These are phyloP conservation scores for Nematolebias whitei DNA, from an alignment of 2,113 vertebrate species.

Conservation along the genomic window DNA sequence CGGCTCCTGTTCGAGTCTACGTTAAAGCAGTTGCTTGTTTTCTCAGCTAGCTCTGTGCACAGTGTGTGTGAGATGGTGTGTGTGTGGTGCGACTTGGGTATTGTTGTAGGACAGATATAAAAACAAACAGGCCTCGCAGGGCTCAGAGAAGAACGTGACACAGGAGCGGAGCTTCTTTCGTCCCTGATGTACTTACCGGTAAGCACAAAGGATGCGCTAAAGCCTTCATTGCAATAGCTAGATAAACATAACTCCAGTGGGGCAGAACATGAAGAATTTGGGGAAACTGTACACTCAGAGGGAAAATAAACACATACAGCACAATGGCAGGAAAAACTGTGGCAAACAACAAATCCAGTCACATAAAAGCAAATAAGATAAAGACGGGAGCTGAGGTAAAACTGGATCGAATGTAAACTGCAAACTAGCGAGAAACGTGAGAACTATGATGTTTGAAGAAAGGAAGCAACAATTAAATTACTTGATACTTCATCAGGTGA, in stretches of 20 bases:
- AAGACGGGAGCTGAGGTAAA: slow-evolving; percentile 2
- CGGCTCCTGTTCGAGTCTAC: slow-evolving; percentile 65
- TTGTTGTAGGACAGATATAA: slow-evolving; percentile 69
- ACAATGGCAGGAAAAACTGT: slow-evolving; percentile 75
- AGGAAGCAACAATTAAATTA: slow-evolving; percentile 12
- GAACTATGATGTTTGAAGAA: neutral
- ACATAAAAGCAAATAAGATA: slow-evolving; percentile 24
- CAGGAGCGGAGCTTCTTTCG: slow-evolving; percentile 33
- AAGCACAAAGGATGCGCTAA: slow-evolving; percentile 45
- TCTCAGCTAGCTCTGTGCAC: slow-evolving; percentile 60
- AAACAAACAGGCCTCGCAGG: slow-evolving; percentile 75
- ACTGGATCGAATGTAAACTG: neutral
- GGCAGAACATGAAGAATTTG: slow-evolving; percentile 48
- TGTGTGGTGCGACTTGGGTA: slow-evolving; percentile 41
- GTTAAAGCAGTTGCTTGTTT: slow-evolving; percentile 78
- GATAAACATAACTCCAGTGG: slow-evolving; percentile 53
- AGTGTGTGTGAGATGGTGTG: slow-evolving; percentile 54
- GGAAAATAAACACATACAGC: slow-evolving; percentile 66
- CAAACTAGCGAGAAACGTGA: neutral
- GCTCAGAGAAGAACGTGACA: slow-evolving; percentile 60
- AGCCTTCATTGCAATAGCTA: slow-evolving; percentile 24
- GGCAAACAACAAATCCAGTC: slow-evolving; percentile 56
- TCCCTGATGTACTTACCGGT: slow-evolving; percentile 2
- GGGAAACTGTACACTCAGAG: slow-evolving; percentile 50
- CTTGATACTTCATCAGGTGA: slow-evolving; percentile 28